Evolutionary conservation across 2,797 vertebrate species (phyloP).

Genomic region (Chromis chromis): DNA sequence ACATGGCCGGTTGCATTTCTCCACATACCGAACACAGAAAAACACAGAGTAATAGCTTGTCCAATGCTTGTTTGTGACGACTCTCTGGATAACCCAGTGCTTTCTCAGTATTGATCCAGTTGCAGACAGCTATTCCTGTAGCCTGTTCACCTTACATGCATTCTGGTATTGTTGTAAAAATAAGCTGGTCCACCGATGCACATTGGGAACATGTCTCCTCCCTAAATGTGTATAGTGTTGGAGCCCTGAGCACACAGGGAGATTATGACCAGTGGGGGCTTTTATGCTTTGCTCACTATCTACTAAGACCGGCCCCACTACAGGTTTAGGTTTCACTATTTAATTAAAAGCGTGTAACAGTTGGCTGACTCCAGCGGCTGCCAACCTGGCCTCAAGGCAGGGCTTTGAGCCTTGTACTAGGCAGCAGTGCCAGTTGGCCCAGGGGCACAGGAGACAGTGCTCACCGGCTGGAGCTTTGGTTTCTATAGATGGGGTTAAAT

Average conservation of each 20-base stretch:
- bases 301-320: constrained; percentile 44
- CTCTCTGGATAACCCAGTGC: not conserved
- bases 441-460: constrained; percentile 15
- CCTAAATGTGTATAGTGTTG: constrained; percentile 50
- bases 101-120: constrained; percentile 13
- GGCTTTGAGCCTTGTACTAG: constrained; percentile 58
- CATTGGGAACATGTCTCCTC: constrained; percentile 39
- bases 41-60: not conserved
- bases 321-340: constrained; percentile 80
- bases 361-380: constrained; percentile 70
- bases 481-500: constrained; percentile 32
- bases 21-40: too few relatives aligned
- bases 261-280: constrained; percentile 59
- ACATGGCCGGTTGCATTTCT: not conserved
- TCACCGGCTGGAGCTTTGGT: constrained; percentile 15
- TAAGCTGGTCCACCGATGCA: constrained; percentile 24
- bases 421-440: constrained; percentile 59
- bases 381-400: constrained; percentile 64
- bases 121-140: not conserved
- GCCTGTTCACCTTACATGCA: constrained; percentile 11
- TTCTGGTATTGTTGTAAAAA: constrained; percentile 32
- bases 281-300: constrained; percentile 69
- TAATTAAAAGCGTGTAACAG: constrained; percentile 85
- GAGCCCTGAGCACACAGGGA: constrained; percentile 47
- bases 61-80: not conserved